These are phyloP conservation scores for Drosophila multiciliata DNA, from an alignment of 2,888 invertebrate species.

Conservation along the genomic window DNA sequence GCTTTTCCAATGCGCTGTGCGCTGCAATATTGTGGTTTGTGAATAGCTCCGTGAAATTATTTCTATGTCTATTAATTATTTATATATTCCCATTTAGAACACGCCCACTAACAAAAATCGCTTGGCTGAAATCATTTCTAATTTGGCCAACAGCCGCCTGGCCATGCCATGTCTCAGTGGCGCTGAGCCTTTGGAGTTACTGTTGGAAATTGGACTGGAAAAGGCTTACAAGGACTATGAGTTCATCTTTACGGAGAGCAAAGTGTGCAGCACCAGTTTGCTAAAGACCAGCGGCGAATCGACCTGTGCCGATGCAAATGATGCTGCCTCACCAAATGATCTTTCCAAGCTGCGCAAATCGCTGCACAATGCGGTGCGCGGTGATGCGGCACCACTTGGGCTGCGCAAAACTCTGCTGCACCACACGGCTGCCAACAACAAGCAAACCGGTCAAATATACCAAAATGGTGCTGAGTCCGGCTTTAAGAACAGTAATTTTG, in stretches of 20 bases:
- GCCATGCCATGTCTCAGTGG: conserved; percentile 84
- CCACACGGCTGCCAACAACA: conserved; percentile 57
- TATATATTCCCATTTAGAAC: conserved; percentile 69
- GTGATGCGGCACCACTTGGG: conserved; percentile 49
- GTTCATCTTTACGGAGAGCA: conserved; percentile 83
- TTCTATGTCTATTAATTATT: not conserved
- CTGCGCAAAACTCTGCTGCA: conserved; percentile 82
- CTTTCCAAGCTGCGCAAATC: conserved; percentile 83
- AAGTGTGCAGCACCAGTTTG: conserved; percentile 81
- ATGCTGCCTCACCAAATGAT: conserved; percentile 35
- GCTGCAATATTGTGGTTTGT: conserved; percentile 84
- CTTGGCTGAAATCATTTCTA: conserved; percentile 84
- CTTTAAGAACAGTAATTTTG: conserved; percentile 83
- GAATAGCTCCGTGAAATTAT: not conserved
- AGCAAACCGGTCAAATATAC: conserved; percentile 44
- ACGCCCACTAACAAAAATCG: conserved; percentile 84
- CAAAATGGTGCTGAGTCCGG: conserved; percentile 68
- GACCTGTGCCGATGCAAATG: conserved; percentile 3
- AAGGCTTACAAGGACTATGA: conserved; percentile 84
- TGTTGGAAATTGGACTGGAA: conserved; percentile 85
- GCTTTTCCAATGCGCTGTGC: conserved; percentile 83
- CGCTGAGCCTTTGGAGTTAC: conserved; percentile 83
- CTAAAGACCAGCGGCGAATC: conserved; percentile 46
- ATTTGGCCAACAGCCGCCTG: conserved; percentile 83
- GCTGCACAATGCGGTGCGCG: conserved; percentile 78